Percentiles rank a stretch among this genome's conserved stretches.
These are phyloP conservation scores for Cotesia chilonis DNA, from an alignment of 1,140 invertebrate species.

Conservation along the genomic window DNA sequence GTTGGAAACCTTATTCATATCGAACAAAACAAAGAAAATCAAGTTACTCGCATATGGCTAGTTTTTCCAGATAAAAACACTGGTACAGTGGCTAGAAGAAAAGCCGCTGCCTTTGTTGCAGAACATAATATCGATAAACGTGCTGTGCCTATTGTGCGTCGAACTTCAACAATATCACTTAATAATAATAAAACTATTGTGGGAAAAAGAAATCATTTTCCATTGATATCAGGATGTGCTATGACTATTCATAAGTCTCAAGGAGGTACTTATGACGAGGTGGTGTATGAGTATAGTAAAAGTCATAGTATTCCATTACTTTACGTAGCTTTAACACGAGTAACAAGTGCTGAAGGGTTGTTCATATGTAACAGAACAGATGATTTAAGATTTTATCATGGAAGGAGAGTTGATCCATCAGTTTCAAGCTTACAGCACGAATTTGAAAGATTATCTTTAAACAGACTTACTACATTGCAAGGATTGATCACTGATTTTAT, in stretches of 20 bases:
- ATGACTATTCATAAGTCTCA: constrained; percentile 38
- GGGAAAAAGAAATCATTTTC: too few relatives aligned
- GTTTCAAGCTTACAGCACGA: not conserved
- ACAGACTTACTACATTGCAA: too few relatives aligned
- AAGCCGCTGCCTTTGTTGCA: too few relatives aligned
- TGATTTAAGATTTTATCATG: constrained; percentile 39
- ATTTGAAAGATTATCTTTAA: not conserved
- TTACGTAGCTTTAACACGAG: constrained; percentile 53
- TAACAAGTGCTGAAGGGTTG: constrained; percentile 50
- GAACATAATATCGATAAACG: not conserved
- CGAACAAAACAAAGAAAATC: not conserved
- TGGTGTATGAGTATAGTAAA: constrained; percentile 44
- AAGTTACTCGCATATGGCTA: too few relatives aligned
- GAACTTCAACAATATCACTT: too few relatives aligned
- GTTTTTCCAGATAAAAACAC: too few relatives aligned
- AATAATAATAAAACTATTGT: too few relatives aligned
- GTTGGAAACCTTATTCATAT: not conserved
- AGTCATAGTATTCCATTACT: constrained; percentile 41
- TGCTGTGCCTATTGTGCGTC: too few relatives aligned
- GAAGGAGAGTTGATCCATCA: not conserved
- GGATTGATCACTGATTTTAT: too few relatives aligned
- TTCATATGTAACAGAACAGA: constrained; percentile 42
- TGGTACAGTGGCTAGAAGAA: too few relatives aligned
- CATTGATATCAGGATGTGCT: too few relatives aligned
- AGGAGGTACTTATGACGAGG: constrained; percentile 51